Conservation (phyloP, 2,113 vertebrate genomes). For the Acanthochromis polyacanthus region DNA sequence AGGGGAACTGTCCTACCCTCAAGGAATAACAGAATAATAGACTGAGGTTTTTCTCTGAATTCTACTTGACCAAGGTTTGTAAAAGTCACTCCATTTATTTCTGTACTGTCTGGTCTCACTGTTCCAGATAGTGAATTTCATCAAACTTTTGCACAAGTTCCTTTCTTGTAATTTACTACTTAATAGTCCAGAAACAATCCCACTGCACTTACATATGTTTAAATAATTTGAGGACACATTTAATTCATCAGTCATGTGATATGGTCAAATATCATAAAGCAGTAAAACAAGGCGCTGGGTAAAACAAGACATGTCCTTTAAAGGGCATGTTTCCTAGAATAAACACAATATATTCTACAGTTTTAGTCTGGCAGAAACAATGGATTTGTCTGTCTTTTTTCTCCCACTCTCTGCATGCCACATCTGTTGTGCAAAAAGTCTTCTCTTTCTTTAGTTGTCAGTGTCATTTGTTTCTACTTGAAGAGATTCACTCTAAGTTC, state of each 20-base stretch:
- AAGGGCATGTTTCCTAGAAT: too few relatives aligned
- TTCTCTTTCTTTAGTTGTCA: not conserved
- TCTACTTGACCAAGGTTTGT: too few relatives aligned
- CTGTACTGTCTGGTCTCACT: too few relatives aligned
- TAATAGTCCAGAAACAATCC: not conserved
- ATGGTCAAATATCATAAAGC: not conserved
- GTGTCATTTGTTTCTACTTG: not conserved
- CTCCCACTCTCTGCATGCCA: constrained; percentile 17
- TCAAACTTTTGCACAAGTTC: too few relatives aligned
- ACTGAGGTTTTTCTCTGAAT: too few relatives aligned
- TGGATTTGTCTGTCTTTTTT: not conserved
- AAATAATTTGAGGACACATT: not conserved
- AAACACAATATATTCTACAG: too few relatives aligned
- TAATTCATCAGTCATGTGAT: not conserved
- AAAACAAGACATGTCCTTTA: too few relatives aligned
- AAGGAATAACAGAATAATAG: too few relatives aligned
- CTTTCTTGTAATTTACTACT: not conserved
- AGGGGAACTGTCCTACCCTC: too few relatives aligned
- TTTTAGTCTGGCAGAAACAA: not conserved
- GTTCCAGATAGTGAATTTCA: too few relatives aligned
- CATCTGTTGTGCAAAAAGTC: not conserved
- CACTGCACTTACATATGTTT: not conserved
- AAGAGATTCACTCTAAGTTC: constrained; percentile 25
- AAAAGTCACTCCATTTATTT: too few relatives aligned
- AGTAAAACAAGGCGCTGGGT: not conserved